These are phyloP conservation scores for Argyresthia albistria DNA, from an alignment of 2,888 invertebrate species.

Conservation along the genomic window DNA sequence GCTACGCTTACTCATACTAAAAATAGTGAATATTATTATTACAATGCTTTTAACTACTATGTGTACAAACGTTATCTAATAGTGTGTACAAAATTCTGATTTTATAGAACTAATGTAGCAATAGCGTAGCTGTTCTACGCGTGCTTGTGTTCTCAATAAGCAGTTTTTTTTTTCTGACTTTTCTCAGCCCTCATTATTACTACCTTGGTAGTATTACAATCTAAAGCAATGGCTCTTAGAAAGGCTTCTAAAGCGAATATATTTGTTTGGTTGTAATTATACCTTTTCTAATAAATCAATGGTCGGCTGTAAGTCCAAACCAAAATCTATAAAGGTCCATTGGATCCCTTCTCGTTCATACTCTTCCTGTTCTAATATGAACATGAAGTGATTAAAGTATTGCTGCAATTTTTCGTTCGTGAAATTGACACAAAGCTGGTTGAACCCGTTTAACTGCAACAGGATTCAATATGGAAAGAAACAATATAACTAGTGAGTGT, in stretches of 20 bases:
- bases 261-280: constrained; percentile 37
- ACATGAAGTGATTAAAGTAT: constrained; percentile 98
- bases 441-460: constrained; percentile 91
- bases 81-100: no score
- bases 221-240: no score
- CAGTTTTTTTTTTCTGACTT: no score
- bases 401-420: constrained; percentile 96
- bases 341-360: constrained; percentile 92
- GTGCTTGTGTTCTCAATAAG: no score
- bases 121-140: no score
- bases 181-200: no score
- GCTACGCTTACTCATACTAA: no score
- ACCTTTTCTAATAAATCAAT: constrained; percentile 95
- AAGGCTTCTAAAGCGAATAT: constrained; percentile 4
- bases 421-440: constrained; percentile 97
- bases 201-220: no score
- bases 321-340: constrained; percentile 96
- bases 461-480: constrained; percentile 31
- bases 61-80: no score
- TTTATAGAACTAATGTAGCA: no score
- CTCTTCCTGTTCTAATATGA: constrained; percentile 95
- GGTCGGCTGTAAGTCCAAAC: constrained; percentile 93
- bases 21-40: no score
- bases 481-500: constrained; percentile 4
- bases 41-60: no score